Percentiles rank a stretch among this genome's conserved stretches.
Evolutionary conservation across 2,888 invertebrate genomes (phyloP).

Genomic region (Ecliptopera silaceata): DNA sequence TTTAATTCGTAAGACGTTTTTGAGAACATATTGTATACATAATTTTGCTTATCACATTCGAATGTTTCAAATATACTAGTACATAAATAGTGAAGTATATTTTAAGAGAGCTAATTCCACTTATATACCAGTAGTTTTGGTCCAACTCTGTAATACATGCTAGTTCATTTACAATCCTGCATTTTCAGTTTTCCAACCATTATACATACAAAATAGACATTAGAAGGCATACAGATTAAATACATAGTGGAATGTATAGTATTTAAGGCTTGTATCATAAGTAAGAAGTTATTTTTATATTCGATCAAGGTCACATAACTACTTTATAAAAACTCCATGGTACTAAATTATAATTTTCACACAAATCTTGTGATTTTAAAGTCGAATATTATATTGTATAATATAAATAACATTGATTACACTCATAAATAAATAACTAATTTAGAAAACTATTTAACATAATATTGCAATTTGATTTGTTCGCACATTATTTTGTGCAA

Average conservation of each 20-base stretch:
- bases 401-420: no score
- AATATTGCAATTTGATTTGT: constrained; percentile 16
- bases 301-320: constrained; percentile 7
- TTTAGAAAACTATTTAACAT: constrained; percentile 13
- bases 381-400: neutral
- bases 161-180: constrained; percentile 39
- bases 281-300: constrained; percentile 53
- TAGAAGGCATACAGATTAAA: constrained; percentile 70
- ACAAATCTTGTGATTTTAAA: neutral
- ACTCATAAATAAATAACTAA: constrained; percentile 7
- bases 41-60: constrained; percentile 30
- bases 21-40: constrained; percentile 27
- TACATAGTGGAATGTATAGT: constrained; percentile 79
- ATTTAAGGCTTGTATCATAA: constrained; percentile 77
- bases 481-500: constrained; percentile 4
- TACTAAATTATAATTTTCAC: neutral
- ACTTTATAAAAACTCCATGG: neutral
- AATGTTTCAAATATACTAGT: constrained; percentile 37
- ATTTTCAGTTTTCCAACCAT: constrained; percentile 47
- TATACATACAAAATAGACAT: constrained; percentile 64
- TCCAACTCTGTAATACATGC: constrained; percentile 61
- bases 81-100: constrained; percentile 15
- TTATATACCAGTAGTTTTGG: constrained; percentile 56
- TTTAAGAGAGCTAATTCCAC: constrained; percentile 64
- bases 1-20: constrained; percentile 8